Base-by-base conservation (phyloP, 2,888 invertebrate species). In the Oligia fasciuncula region DNA sequence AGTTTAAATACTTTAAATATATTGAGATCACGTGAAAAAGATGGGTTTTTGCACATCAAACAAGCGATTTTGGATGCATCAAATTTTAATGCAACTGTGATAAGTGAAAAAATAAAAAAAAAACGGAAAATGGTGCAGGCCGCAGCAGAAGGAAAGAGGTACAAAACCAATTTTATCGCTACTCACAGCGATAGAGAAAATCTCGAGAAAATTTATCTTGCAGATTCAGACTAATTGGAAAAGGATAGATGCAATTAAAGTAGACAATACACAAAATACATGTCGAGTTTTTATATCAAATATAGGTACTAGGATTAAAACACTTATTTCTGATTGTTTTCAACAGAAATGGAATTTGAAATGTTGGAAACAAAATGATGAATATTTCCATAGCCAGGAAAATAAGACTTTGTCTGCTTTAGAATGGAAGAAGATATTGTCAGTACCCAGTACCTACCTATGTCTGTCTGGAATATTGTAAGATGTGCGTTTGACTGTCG, bases 1-100 rank as follows among this genome's bases (percentile, higher is more conserved):
- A 46, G 51, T 51, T 46, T 35, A 17, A 60, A 46, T n/a, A 17
- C n/a, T 54, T 19, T 75, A 54, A 65, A 17, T 2, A 17, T 65
- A 40, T 13, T 65, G 65, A 51, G 77, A 62, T 17, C 1, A 14
- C 0, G 0, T 65, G 9, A 1, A 2, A 6, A 13, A 0, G 46
- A 83, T 54, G 23, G n/a, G 0, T 83, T 83, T 76, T 0, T 11
- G 2, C 5, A 46, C 13, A 1, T 80, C 5, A 76, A 83, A 68
- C 6, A 80, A 0, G 67, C 67, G 29, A 60, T 77, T 29, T 2
- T 49, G n/a, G 49, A 78, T 17, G 1, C 17, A 51, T 70, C 69
- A 14, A 51, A 23, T 46, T 46, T 68, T 68, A 2, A 9, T 17
- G 2, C 0, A 9, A 4, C 0, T 2, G 0, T 17, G 17, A 2